Conservation (phyloP, 2,113 vertebrate genomes). For the Lutjanus erythropterus region DNA sequence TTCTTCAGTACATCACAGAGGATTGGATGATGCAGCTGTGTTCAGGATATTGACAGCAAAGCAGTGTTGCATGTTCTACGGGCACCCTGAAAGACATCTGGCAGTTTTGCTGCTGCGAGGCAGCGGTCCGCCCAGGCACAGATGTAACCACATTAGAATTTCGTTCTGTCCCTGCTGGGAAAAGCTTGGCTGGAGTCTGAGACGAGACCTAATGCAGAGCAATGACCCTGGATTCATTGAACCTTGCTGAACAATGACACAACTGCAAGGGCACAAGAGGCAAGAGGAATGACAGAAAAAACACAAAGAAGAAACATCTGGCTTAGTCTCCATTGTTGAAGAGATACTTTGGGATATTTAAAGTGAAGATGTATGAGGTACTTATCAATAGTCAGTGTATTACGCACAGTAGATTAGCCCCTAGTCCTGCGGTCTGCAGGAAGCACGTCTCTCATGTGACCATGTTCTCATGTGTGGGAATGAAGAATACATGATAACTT, state of each 20-base stretch:
- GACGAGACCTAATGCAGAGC: constrained; percentile 58
- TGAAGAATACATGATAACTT: too few species aligned
- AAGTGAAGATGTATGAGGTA: too few species aligned
- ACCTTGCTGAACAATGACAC: constrained; percentile 37
- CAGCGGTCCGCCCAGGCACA: neutral
- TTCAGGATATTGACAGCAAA: neutral
- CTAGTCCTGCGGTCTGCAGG: too few species aligned
- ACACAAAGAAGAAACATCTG: constrained; percentile 48
- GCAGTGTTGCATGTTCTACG: neutral
- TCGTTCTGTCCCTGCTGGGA: constrained; percentile 33
- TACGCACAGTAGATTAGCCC: too few species aligned
- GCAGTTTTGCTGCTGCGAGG: constrained; percentile 12
- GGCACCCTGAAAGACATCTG: constrained; percentile 44
- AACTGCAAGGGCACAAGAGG: constrained; percentile 31
- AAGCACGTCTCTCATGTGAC: too few species aligned
- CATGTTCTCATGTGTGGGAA: too few species aligned
- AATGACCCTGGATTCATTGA: constrained; percentile 32
- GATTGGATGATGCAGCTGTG: constrained; percentile 12
- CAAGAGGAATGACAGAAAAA: neutral
- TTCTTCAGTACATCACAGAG: neutral
- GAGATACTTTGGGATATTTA: too few species aligned
- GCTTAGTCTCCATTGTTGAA: neutral
- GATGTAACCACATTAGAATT: constrained; percentile 64
- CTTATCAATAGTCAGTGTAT: too few species aligned
- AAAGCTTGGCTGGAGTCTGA: constrained; percentile 51